Evolutionary conservation across 2,888 invertebrate genomes (phyloP).

Genomic region (Eueremaeus valkanovi): DNA sequence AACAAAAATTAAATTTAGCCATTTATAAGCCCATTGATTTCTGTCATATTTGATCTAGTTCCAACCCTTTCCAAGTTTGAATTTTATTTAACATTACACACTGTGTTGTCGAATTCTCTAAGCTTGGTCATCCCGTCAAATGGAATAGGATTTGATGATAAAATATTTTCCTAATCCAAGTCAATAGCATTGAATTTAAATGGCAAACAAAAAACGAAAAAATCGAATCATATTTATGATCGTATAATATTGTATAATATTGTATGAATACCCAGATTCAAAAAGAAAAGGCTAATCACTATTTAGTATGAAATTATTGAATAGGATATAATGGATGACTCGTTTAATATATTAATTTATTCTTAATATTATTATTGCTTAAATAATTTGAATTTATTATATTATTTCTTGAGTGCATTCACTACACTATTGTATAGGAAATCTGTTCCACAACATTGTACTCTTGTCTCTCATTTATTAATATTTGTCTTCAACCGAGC

Average conservation of each 20-base stretch:
- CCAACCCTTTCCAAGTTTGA: too few species aligned
- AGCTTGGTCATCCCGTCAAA: too few species aligned
- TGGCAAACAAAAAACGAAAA: background rate
- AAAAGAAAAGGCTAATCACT: background rate
- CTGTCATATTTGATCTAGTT: too few species aligned
- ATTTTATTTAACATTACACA: background rate
- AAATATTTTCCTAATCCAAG: background rate
- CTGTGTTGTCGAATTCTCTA: background rate
- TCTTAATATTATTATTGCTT: background rate
- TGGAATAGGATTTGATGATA: too few species aligned
- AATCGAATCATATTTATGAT: background rate
- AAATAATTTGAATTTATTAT: slow-evolving; percentile 23
- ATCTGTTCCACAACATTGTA: background rate
- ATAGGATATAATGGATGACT: slow-evolving; percentile 12
- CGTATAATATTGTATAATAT: background rate
- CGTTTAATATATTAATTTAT: slow-evolving; percentile 17
- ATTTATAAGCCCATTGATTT: too few species aligned
- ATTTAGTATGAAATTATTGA: slow-evolving; percentile 22
- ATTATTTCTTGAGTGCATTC: too few species aligned
- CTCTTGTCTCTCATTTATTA: background rate
- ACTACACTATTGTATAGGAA: background rate
- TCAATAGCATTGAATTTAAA: background rate
- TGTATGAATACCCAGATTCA: background rate
- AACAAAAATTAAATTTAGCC: too few species aligned
- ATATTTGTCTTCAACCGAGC: background rate